Evolutionary conservation across 1,140 invertebrate genomes (phyloP), one percentile per base, ranked within the genome.

Genomic region (Stegodyphus dumicola): DNA sequence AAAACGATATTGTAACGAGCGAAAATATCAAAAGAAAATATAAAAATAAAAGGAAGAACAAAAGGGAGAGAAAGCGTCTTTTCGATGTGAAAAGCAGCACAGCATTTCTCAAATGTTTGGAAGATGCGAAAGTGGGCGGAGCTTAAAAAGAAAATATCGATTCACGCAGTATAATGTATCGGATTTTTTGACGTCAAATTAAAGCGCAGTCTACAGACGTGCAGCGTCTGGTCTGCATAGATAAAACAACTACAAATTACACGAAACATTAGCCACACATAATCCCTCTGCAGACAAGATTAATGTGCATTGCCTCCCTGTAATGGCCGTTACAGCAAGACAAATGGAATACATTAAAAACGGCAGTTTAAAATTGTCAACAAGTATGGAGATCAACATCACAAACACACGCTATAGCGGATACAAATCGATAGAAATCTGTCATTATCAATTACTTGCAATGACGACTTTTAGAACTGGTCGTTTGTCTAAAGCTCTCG

Each of bases 231-330:
- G 48, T 53, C 49, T 83, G 69, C 70, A 83, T 75, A 83, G 80
- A 83, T 83, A 83, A 83, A 83, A 83, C 80, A 83, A 83, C 80
- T 83, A 83, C 80, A 83, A 83, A 83, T 83, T 83, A 83, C 71
- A 74, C 80, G 71, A 74, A 65, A 83, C 80, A 83, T 83, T 83
- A 83, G 80, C 80, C 71, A 66, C 56, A 66, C 54, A 75, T 81
- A 81, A 81, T 81, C 48, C 54, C 64, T 53, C 70, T 33, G 18
- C 60, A 33, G 13, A 13, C 51, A 83, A 83, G 80, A 83, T 83
- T 83, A 83, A 83, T 73, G 71, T 53, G 65, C 60, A 15, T 52
- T 75, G 74, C 71, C 80, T 71, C 33, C 17, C 13, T 67, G 15
- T 54, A 70, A 66, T 54, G 33, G 65, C 17, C 60, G 17, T 52